Conservation (phyloP, 2,797 vertebrate species). For the Uromys caudimaculatus region DNA sequence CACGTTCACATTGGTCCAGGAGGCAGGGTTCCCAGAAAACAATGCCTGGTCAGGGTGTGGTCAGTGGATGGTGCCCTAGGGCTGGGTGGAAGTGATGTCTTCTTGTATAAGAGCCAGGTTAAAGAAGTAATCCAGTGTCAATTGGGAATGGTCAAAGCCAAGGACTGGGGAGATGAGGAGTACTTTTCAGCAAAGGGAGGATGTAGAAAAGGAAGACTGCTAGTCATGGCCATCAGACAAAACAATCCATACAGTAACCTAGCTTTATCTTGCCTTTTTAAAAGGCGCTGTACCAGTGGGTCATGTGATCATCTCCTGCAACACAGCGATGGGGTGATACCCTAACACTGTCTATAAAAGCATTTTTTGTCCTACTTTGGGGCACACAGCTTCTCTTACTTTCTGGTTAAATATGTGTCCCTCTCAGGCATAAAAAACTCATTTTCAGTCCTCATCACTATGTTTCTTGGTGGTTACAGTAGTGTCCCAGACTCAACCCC, state of each 20-base stretch:
- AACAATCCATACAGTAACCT: background rate
- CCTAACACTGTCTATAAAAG: background rate
- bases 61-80: too few relatives aligned
- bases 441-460: background rate
- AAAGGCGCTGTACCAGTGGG: background rate
- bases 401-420: background rate
- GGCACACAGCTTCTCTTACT: too few relatives aligned
- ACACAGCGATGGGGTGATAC: background rate
- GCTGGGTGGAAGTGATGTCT: background rate
- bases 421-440: background rate
- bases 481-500: too few relatives aligned
- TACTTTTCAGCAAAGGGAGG: background rate
- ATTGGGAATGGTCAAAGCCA: background rate
- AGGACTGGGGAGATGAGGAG: background rate
- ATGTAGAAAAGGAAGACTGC: background rate
- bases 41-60: background rate
- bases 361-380: background rate
- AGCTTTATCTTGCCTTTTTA: background rate
- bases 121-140: background rate
- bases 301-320: background rate
- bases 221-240: fast-evolving
- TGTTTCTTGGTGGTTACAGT: background rate
- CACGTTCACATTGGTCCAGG: fast-evolving
- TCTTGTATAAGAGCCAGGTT: background rate
- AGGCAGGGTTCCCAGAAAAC: background rate